phyloP scores from a whole-genome alignment of 2,888 invertebrate species.

The Sarcophaga carnaria region DNA sequence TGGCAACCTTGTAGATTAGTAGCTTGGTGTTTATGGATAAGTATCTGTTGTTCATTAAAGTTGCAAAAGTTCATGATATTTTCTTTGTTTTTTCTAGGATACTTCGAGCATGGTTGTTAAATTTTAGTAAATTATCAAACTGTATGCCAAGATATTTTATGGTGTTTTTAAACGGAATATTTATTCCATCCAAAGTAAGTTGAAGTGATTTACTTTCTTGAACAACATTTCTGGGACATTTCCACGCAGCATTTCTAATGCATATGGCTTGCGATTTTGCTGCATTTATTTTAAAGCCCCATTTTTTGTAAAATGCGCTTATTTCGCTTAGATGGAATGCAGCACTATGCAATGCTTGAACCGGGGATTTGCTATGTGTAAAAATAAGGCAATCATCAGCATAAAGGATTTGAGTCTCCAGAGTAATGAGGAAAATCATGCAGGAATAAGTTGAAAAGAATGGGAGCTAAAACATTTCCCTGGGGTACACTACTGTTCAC shows the following conservation, averaged over 20 bases:
- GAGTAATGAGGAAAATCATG: slow-evolving; percentile 1
- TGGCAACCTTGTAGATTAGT: background rate
- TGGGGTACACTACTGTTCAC: too few species aligned
- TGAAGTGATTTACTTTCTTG: slow-evolving; percentile 2
- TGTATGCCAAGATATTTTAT: background rate
- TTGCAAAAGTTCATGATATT: background rate
- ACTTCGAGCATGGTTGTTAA: background rate
- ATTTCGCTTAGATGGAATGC: background rate
- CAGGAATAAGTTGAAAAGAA: background rate
- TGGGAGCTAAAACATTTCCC: background rate
- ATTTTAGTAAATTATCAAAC: background rate
- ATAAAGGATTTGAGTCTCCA: slow-evolving; percentile 1
- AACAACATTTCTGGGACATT: slow-evolving; percentile 3
- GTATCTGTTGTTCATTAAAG: background rate
- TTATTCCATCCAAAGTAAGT: background rate
- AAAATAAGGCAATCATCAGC: slow-evolving; percentile 2
- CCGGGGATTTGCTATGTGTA: background rate
- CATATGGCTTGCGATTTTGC: background rate
- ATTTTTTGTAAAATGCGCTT: background rate
- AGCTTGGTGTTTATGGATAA: background rate
- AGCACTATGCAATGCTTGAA: background rate
- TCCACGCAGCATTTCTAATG: background rate
- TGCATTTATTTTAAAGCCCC: slow-evolving; percentile 11
- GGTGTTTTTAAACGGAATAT: background rate
- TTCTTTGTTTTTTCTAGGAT: background rate